These are phyloP conservation scores for Hirudinaria manillensis DNA, from an alignment of 2,888 invertebrate species.

Conservation along the genomic window DNA sequence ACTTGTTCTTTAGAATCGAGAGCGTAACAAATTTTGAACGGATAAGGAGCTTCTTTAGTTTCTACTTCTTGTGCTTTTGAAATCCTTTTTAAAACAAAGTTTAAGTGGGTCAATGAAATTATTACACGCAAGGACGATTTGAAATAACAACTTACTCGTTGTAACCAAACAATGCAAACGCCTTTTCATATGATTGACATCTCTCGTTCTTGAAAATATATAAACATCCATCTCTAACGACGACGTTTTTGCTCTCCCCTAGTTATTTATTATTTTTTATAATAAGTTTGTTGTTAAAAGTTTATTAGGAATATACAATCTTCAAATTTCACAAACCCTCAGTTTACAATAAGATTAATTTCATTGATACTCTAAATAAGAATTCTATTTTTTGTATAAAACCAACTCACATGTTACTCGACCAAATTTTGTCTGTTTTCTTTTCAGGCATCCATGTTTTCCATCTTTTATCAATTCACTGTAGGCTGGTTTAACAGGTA, in stretches of 20 bases:
- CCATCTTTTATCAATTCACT: too few species aligned
- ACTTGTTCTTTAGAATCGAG: conserved; percentile 1
- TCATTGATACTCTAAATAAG: too few species aligned
- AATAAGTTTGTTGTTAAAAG: too few species aligned
- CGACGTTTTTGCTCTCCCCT: conserved; percentile 2
- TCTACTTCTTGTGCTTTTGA: background rate
- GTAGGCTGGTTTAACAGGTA: too few species aligned
- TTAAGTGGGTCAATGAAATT: too few species aligned
- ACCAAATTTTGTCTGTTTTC: too few species aligned
- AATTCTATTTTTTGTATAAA: too few species aligned
- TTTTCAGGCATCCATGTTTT: too few species aligned
- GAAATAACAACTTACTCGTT: conserved; percentile 2
- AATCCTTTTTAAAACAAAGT: background rate
- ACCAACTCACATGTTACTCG: too few species aligned
- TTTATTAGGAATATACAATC: too few species aligned
- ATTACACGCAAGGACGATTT: background rate
- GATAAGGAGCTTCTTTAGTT: background rate
- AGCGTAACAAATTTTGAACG: background rate
- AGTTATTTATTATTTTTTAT: background rate
- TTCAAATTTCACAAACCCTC: too few species aligned
- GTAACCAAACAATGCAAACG: conserved; percentile 20
- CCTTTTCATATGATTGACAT: conserved; percentile 1
- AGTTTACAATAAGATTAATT: too few species aligned
- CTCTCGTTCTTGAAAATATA: conserved; percentile 16
- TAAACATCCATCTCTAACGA: conserved; percentile 13